Conservation (phyloP, 2,113 vertebrate species). For the Plecturocebus donacophilus region DNA sequence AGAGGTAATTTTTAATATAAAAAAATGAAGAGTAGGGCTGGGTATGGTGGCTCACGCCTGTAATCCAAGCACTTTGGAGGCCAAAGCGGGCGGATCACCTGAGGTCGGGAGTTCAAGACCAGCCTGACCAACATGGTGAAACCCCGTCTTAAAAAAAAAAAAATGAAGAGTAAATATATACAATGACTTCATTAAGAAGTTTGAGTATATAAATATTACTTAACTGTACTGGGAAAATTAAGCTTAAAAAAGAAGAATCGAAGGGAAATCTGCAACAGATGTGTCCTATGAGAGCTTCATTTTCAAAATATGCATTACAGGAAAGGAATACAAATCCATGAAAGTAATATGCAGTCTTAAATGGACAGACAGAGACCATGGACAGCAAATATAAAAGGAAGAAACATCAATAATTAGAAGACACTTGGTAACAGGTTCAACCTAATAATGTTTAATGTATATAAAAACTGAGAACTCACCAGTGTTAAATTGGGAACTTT, state of each 20-base stretch:
- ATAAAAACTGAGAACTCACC: background rate
- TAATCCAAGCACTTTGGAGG: too few relatives aligned
- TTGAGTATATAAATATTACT: background rate
- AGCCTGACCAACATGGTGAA: too few relatives aligned
- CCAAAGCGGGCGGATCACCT: too few relatives aligned
- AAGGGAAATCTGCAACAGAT: background rate
- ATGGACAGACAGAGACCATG: background rate
- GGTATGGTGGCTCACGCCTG: too few relatives aligned
- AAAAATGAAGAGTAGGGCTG: constrained; percentile 12
- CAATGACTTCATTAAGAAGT: background rate
- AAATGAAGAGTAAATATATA: background rate
- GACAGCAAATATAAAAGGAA: background rate
- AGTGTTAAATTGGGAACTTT: background rate
- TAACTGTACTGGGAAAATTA: background rate
- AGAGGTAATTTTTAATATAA: background rate
- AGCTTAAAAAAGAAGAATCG: background rate
- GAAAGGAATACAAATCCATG: background rate
- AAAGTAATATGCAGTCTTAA: background rate
- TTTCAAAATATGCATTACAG: background rate
- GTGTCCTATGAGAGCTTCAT: background rate
- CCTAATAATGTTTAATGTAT: background rate
- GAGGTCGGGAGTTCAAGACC: too few relatives aligned
- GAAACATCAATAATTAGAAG: background rate
- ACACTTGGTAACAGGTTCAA: background rate
- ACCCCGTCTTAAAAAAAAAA: too few relatives aligned